These are phyloP conservation scores for Thunnus albacares DNA, from an alignment of 2,797 vertebrate species.

Conservation along the genomic window DNA sequence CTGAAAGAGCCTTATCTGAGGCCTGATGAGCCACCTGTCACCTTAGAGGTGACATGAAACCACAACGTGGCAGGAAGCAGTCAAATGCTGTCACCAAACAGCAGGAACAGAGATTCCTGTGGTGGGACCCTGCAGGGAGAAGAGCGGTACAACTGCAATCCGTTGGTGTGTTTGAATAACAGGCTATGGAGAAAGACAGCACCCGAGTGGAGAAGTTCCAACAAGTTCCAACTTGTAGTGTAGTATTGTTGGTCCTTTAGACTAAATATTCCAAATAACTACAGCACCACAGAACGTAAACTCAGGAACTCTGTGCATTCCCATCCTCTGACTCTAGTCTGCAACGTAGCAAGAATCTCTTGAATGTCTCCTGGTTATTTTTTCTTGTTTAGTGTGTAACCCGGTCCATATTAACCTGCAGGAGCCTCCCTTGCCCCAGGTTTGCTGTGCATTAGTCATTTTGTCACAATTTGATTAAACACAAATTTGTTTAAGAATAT, in stretches of 20 bases:
- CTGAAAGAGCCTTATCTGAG: conserved; percentile 80
- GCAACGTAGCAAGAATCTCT: neutral
- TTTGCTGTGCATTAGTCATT: neutral
- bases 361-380: too few relatives aligned
- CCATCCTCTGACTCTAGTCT: too few relatives aligned
- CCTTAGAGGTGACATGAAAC: conserved; percentile 81
- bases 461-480: neutral
- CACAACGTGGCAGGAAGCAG: conserved; percentile 69
- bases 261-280: neutral
- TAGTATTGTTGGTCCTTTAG: neutral
- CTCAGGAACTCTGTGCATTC: too few relatives aligned
- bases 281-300: neutral
- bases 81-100: conserved; percentile 79
- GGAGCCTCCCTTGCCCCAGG: neutral
- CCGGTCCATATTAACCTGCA: neutral
- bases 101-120: conserved; percentile 57
- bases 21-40: conserved; percentile 80
- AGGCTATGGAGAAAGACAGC: conserved; percentile 17
- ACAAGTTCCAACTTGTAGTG: neutral
- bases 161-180: conserved; percentile 19
- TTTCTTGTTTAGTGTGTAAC: neutral
- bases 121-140: conserved; percentile 45
- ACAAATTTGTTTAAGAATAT: neutral
- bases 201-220: neutral
- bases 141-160: conserved; percentile 30